A percentile compares a stretch with the other conserved stretches of the same genome.
Conservation (phyloP, 2,113 vertebrate species). For the Nycticryphes semicollaris region DNA sequence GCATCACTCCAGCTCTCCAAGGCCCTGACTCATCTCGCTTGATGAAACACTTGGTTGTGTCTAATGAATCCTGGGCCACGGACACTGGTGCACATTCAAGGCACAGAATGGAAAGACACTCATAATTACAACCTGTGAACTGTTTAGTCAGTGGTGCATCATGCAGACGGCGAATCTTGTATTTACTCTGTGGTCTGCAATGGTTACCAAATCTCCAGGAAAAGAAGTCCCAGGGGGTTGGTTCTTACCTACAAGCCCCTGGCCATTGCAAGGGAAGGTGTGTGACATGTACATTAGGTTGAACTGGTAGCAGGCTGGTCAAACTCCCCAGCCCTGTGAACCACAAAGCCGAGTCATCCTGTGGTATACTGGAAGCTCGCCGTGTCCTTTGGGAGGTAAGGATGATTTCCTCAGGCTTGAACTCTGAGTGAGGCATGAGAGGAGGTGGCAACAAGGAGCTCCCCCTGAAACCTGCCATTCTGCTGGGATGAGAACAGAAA, state of each 20-base stretch:
- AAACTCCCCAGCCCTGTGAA: neutral
- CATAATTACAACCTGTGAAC: neutral
- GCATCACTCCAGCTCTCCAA: neutral
- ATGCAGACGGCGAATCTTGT: neutral
- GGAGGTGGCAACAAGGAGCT: neutral
- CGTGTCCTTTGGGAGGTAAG: neutral
- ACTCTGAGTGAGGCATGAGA: neutral
- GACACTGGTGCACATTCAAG: neutral
- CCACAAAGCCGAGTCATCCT: neutral
- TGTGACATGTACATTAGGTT: neutral
- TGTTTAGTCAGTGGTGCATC: neutral
- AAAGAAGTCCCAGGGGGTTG: neutral
- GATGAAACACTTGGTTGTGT: neutral
- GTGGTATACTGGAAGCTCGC: neutral
- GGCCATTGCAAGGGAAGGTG: neutral
- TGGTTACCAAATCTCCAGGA: neutral
- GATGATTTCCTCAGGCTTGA: fast-evolving
- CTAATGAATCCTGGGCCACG: neutral
- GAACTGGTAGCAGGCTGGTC: neutral
- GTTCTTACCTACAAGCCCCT: neutral
- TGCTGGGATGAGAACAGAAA: neutral
- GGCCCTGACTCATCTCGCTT: neutral
- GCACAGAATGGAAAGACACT: neutral
- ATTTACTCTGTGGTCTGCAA: neutral
- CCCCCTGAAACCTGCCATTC: neutral